Evolutionary conservation across 2,797 vertebrate genomes (phyloP), one percentile per base, ranked within the genome.

Genomic region (Antrozous pallidus): DNA sequence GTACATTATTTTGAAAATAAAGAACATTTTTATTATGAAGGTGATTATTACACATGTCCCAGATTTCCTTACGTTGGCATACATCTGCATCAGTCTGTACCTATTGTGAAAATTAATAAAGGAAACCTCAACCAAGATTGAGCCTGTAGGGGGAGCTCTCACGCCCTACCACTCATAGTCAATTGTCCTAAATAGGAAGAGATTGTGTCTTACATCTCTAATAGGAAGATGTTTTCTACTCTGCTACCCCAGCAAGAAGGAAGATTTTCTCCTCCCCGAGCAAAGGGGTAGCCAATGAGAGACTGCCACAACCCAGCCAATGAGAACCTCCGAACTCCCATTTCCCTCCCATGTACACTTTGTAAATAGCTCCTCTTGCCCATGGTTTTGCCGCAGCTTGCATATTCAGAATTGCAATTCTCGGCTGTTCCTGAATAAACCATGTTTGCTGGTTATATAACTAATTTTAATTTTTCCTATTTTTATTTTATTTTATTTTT

Each of bases 1-100:
- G 12, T 47, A 80, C 16, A 74, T 88, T 74, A 40, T 73, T 87
- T 89, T 94, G 67, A 86, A 94, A 94, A 71, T 74, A 79, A 93
- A 96, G 61, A 51, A 16, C 20, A 85, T 58, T 88, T 93, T 92
- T 82, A 82, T 94, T 83, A 38, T 17, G 18, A 16, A 95, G 78
- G 33, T 5, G 38, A 65, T 84, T 94, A 78, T 20, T 91, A 28
- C 20, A 85, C 31, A 20, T 38, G 36, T 74, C 40, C 88, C 20
- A 87, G 24, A 47, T 71, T 94, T 51, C 67, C n/a, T 75, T 77
- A 75, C 54, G 65, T 75, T 91, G 75, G 69, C 49, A 87, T 8
- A 24, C 17, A 71, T 40, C 31, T 58, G 33, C 70, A 22, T 67
- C 31, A 22, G 6, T 63, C 8, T 65, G 17, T 58, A 49, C 47